Evolutionary conservation across 2,113 vertebrate genomes (phyloP).

Genomic region (Datnioides undecimradiatus): DNA sequence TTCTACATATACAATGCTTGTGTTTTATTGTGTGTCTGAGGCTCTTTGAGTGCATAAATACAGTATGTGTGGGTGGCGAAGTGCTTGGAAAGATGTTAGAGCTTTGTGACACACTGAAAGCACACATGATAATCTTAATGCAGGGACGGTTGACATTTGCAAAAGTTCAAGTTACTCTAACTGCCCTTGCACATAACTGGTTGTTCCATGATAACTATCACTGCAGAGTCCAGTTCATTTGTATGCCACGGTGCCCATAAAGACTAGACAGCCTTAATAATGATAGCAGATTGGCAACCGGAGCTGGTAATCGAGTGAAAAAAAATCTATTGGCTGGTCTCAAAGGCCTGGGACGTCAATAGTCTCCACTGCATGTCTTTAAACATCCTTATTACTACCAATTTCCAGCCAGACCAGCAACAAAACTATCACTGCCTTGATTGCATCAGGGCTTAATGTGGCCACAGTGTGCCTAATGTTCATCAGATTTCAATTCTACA

Average conservation of each 20-base stretch:
- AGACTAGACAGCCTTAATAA: conserved; percentile 59
- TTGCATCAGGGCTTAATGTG: conserved; percentile 45
- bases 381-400: conserved; percentile 62
- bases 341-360: conserved; percentile 61
- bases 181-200: background rate
- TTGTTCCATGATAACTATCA: conserved; percentile 9
- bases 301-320: conserved; percentile 57
- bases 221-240: conserved; percentile 46
- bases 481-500: conserved; percentile 20
- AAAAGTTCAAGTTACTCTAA: conserved; percentile 19
- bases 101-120: background rate
- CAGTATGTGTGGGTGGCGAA: conserved; percentile 4
- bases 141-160: conserved; percentile 27
- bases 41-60: conserved; percentile 12
- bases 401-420: conserved; percentile 53
- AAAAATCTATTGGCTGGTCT: conserved; percentile 60
- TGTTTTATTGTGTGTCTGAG: conserved; percentile 6
- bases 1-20: conserved; percentile 28
- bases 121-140: conserved; percentile 17
- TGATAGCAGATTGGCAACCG: conserved; percentile 52
- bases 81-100: conserved; percentile 1
- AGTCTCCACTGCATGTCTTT: conserved; percentile 60
- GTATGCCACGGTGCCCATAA: conserved; percentile 52
- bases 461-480: conserved; percentile 13
- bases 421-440: conserved; percentile 42